These are phyloP conservation scores for Nebria ingens DNA, from an alignment of 1,140 invertebrate species.

Conservation along the genomic window DNA sequence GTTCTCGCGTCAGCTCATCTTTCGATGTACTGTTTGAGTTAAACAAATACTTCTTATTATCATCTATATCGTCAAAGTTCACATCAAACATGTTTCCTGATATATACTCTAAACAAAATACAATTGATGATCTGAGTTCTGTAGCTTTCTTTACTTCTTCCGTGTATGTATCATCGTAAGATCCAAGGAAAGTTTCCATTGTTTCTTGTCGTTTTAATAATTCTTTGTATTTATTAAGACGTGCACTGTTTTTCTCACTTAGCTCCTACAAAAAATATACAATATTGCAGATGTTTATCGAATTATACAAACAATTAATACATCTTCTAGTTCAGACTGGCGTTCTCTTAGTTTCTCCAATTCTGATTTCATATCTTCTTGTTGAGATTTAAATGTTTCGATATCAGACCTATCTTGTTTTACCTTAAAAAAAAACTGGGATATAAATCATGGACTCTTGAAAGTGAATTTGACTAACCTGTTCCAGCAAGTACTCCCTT, in stretches of 20 bases:
- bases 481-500: not conserved
- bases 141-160: not conserved
- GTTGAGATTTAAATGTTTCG: not conserved
- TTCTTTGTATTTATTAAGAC: not conserved
- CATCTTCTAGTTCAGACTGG: not conserved
- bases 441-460: too few species aligned
- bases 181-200: not conserved
- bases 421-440: not conserved
- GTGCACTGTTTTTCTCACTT: not conserved
- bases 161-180: not conserved
- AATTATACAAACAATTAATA: too few species aligned
- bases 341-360: not conserved
- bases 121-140: not conserved
- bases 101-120: not conserved
- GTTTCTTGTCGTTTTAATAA: constrained; percentile 4
- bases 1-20: not conserved
- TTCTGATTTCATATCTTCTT: not conserved
- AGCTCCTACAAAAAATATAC: not conserved
- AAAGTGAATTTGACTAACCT: too few species aligned
- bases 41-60: not conserved
- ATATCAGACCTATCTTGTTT: not conserved
- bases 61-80: not conserved
- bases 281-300: too few species aligned
- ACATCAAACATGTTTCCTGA: not conserved
- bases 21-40: not conserved